These are phyloP conservation scores for Dorcus parallelipipedus DNA, from an alignment of 2,888 invertebrate genomes.

Conservation along the genomic window DNA sequence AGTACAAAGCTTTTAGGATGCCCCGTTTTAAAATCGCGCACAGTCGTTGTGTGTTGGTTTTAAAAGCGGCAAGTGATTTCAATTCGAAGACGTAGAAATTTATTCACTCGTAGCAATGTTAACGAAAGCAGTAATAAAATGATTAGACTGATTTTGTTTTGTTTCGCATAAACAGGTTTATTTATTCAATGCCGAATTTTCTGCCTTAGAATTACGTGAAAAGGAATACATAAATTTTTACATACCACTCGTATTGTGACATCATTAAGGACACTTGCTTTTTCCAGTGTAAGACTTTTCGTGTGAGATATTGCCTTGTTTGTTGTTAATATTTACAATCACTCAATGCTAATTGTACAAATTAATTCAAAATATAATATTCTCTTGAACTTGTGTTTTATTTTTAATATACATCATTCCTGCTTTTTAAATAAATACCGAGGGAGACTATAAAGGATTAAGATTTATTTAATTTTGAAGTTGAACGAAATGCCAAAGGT, in stretches of 20 bases:
- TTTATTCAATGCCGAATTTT: constrained; percentile 13
- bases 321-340: constrained; percentile 11
- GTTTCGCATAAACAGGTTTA: constrained; percentile 4
- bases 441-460: too few species aligned
- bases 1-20: constrained; percentile 3
- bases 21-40: not conserved
- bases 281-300: constrained; percentile 2
- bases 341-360: constrained; percentile 18
- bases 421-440: too few species aligned
- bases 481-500: too few species aligned
- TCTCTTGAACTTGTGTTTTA: constrained; percentile 9
- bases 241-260: constrained; percentile 13
- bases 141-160: constrained; percentile 15
- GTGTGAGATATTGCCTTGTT: constrained; percentile 7
- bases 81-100: constrained; percentile 1
- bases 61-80: not conserved
- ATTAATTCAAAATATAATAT: constrained; percentile 11
- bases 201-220: constrained; percentile 16
- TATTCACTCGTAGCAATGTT: not conserved
- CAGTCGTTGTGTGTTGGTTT: not conserved
- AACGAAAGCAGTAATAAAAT: constrained; percentile 7
- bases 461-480: too few species aligned
- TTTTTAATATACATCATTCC: not conserved
- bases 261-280: constrained; percentile 5
- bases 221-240: constrained; percentile 14